Evolutionary conservation across 2,888 invertebrate genomes (phyloP), one percentile per base, ranked within the genome.

Genomic region (Julus scanicus): DNA sequence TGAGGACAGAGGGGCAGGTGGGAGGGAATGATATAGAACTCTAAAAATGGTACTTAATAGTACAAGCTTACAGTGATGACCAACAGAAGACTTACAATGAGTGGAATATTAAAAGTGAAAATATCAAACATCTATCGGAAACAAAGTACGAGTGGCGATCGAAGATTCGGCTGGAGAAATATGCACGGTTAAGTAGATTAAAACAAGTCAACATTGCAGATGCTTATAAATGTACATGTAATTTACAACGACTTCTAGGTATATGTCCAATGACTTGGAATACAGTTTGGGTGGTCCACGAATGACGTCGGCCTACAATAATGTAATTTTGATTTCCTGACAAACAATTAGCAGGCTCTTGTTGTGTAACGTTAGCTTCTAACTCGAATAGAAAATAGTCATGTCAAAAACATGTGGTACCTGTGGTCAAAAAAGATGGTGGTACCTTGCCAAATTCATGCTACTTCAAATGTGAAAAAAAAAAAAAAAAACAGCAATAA

Each of bases 21-120:
- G 71, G n/a, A 63, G n/a, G 63, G 71, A 71, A 71, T 71, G 71
- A 71, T 71, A 63, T n/a, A 63, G 63, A 63, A 63, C 20, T 63
- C 20, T 20, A 15, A 15, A 37, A 80, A 80, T 2, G 80, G 11
- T 80, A 80, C 80, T 37, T 37, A 37, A 80, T 29, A 80, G 29
- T 80, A 29, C 29, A 11, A 71, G n/a, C 63, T 9, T 71, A 20
- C 9, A 71, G 63, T 80, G 80, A 37, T 39, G 80, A 39, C 80
- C 80, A 80, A 80, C 80, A 13, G 80, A 80, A 80, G 80, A 39
- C 39, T 80, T 13, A 80, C 80, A 15, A 80, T 39, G 37, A 37
- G 37, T 29, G 80, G 37, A 80, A 80, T 29, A 80, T 39, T 37
- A 4, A 15, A 5, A 80, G 37, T 80, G 37, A 80, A 80, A 13